A percentile compares a stretch with the other conserved stretches of the same genome.
These are phyloP conservation scores for Prunella strophiata DNA, from an alignment of 2,797 vertebrate genomes.

Conservation along the genomic window DNA sequence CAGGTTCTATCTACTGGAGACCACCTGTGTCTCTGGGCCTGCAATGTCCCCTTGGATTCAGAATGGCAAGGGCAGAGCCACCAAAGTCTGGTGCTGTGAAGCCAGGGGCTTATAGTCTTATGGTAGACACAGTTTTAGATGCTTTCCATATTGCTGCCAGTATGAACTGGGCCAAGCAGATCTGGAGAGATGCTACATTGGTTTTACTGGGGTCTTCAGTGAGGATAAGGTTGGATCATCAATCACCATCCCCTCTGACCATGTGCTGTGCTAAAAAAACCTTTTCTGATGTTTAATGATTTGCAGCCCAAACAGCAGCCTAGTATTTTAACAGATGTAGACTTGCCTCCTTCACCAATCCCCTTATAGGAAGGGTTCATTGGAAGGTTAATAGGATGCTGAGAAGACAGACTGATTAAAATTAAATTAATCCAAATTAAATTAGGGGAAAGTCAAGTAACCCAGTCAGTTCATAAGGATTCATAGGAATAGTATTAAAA, in stretches of 20 bases:
- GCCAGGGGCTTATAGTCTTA: neutral
- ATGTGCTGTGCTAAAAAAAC: neutral
- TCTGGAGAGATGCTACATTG: neutral
- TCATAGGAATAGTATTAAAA: neutral
- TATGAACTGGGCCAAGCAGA: neutral
- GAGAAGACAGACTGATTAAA: conserved; percentile 55
- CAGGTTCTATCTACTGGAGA: neutral
- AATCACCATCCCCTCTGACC: neutral
- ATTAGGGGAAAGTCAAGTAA: conserved; percentile 32
- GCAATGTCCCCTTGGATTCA: neutral
- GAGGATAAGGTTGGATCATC: neutral
- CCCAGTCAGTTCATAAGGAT: neutral
- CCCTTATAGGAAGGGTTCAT: conserved; percentile 19
- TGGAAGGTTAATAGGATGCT: conserved; percentile 53
- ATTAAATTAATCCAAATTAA: conserved; percentile 61
- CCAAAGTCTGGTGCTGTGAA: neutral
- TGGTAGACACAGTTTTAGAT: neutral
- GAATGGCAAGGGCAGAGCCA: neutral
- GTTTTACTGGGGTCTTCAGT: neutral
- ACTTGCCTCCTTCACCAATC: neutral
- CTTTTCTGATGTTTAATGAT: neutral
- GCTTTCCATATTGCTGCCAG: neutral
- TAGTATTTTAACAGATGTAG: conserved; percentile 11
- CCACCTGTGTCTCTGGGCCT: neutral
- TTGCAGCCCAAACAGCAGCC: neutral